Evolutionary conservation across 2,797 vertebrate genomes (phyloP).

Genomic region (Meda fulgida): DNA sequence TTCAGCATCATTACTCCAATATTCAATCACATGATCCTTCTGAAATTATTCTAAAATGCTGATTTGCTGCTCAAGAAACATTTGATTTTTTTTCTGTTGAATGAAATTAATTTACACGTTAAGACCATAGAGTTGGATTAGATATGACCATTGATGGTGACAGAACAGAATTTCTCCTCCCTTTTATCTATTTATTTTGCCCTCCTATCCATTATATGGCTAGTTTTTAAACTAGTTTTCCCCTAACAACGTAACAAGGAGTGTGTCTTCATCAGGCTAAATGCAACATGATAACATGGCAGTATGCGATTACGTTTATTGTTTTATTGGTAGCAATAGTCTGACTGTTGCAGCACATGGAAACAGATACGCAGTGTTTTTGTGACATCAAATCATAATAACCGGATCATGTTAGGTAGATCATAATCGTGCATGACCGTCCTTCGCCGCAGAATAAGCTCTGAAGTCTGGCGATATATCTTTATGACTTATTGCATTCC

Average conservation of each 20-base stretch:
- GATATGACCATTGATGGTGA: too few relatives aligned
- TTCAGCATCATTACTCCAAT: neutral
- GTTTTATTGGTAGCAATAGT: neutral
- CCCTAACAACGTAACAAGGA: neutral
- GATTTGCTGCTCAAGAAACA: neutral
- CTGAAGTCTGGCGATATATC: neutral
- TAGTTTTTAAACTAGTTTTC: too few relatives aligned
- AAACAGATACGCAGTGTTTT: neutral
- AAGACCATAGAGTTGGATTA: neutral
- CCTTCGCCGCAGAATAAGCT: neutral
- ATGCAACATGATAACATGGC: neutral
- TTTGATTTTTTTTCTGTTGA: neutral
- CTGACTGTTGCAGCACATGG: neutral
- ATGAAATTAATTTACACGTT: neutral
- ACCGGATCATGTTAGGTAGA: neutral
- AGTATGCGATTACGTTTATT: neutral
- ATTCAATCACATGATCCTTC: neutral
- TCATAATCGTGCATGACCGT: neutral
- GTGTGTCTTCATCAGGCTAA: neutral
- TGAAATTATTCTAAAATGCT: neutral
- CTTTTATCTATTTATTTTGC: neutral
- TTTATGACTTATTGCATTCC: neutral
- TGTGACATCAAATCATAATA: neutral
- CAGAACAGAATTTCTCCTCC: neutral
- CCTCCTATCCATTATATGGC: neutral